Evolutionary conservation across 2,113 vertebrate genomes (phyloP).

Genomic region (Ceratotherium simum): DNA sequence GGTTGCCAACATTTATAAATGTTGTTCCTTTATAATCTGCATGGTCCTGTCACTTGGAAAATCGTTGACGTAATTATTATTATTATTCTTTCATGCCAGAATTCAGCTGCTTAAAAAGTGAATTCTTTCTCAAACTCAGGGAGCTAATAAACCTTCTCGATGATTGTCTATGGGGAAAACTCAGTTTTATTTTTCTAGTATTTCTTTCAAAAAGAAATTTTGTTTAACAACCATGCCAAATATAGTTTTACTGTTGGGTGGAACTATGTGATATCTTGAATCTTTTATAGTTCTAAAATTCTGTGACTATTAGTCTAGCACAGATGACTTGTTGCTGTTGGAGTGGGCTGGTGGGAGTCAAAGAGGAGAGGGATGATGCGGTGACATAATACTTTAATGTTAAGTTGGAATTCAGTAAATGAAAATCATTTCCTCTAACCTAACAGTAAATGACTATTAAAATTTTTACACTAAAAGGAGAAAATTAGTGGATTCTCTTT

Average conservation of each 20-base stretch:
- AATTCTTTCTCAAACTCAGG: constrained; percentile 11
- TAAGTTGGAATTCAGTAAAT: neutral
- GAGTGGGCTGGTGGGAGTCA: neutral
- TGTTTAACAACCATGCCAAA: neutral
- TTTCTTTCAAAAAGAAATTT: constrained; percentile 47
- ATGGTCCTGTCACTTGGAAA: constrained; percentile 54
- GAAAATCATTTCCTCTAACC: neutral
- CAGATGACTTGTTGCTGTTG: neutral
- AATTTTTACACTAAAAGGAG: neutral
- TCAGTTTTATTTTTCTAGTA: neutral
- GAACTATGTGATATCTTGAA: neutral
- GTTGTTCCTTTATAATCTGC: constrained; percentile 36
- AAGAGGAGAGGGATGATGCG: neutral
- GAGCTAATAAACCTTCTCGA: constrained; percentile 6
- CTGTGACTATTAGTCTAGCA: neutral
- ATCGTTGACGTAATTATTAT: constrained; percentile 27
- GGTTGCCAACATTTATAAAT: constrained; percentile 69
- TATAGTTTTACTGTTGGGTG: neutral
- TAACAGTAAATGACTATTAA: neutral
- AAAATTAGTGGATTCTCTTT: neutral
- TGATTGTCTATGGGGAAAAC: neutral
- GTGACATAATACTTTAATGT: neutral
- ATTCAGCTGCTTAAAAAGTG: constrained; percentile 17
- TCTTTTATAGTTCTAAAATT: constrained; percentile 39
- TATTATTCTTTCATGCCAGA: neutral